Evolutionary conservation across 2,113 vertebrate species (phyloP).

Genomic region (Takifugu bimaculatus): DNA sequence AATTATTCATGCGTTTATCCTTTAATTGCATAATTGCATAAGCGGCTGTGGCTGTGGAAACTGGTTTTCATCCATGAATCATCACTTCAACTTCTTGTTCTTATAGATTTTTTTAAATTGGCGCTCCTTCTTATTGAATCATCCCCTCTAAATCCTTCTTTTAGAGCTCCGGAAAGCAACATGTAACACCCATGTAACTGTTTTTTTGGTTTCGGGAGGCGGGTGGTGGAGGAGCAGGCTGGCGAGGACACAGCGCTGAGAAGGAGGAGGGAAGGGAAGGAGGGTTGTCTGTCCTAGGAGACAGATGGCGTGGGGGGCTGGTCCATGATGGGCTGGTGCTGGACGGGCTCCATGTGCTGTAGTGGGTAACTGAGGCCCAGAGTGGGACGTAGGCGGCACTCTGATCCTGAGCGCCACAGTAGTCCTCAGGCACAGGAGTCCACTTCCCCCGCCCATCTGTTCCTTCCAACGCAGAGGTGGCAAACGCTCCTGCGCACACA

Average conservation of each 20-base stretch:
- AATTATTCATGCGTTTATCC: too few relatives aligned
- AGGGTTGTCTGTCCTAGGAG: constrained; percentile 68
- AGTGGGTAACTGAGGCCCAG: constrained; percentile 72
- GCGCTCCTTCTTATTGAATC: constrained; percentile 51
- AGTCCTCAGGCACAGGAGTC: constrained; percentile 75
- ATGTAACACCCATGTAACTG: constrained; percentile 52
- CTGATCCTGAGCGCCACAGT: constrained; percentile 71
- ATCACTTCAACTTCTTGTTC: constrained; percentile 25
- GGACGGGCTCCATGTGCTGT: constrained; percentile 73
- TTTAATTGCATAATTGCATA: too few relatives aligned
- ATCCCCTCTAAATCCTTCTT: constrained; percentile 60
- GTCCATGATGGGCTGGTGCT: constrained; percentile 70
- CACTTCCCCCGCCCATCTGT: constrained; percentile 78
- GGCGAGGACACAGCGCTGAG: constrained; percentile 55
- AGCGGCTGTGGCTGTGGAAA: too few relatives aligned
- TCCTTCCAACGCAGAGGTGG: constrained; percentile 58
- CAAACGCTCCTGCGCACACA: constrained; percentile 48
- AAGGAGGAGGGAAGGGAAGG: constrained; percentile 30
- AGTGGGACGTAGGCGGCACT: constrained; percentile 76
- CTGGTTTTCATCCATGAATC: constrained; percentile 38
- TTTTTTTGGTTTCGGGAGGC: constrained; percentile 48
- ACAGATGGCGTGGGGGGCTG: constrained; percentile 73
- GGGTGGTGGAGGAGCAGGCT: constrained; percentile 58
- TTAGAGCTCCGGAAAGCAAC: constrained; percentile 55
- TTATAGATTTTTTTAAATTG: constrained; percentile 34